Conservation (phyloP, 2,797 vertebrate species). For the Ctenochaetus hawaiiensis region DNA sequence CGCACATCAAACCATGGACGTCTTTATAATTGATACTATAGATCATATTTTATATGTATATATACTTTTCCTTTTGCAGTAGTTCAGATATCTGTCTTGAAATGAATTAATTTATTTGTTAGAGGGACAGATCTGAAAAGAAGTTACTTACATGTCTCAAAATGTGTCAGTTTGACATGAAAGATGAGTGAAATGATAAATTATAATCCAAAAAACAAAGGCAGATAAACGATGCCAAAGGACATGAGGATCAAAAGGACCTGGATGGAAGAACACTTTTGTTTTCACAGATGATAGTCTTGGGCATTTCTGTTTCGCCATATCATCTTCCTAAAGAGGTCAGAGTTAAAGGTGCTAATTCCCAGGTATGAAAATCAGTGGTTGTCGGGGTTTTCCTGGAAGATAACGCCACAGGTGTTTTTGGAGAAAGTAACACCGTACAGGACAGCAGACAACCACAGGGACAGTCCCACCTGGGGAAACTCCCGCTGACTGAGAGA, state of each 20-base stretch:
- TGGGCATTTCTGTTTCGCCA: constrained; percentile 42
- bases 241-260: constrained; percentile 50
- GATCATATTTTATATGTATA: constrained; percentile 62
- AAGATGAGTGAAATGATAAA: constrained; percentile 32
- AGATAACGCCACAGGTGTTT: constrained; percentile 63
- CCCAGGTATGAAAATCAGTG: constrained; percentile 52
- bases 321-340: constrained; percentile 36
- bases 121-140: constrained; percentile 57
- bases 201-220: not conserved
- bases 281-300: constrained; percentile 24
- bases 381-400: constrained; percentile 65
- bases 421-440: constrained; percentile 17
- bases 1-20: constrained; percentile 48
- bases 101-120: constrained; percentile 85
- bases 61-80: constrained; percentile 48
- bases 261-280: constrained; percentile 39
- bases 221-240: constrained; percentile 26
- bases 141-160: constrained; percentile 24
- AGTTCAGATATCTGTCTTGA: constrained; percentile 55
- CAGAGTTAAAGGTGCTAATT: constrained; percentile 58
- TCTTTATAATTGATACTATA: constrained; percentile 49
- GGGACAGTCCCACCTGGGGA: constrained; percentile 57
- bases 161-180: constrained; percentile 17
- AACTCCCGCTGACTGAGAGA: constrained; percentile 52
- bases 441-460: constrained; percentile 46